Conservation (phyloP, 2,888 invertebrate genomes). For the Tipula helvola region DNA sequence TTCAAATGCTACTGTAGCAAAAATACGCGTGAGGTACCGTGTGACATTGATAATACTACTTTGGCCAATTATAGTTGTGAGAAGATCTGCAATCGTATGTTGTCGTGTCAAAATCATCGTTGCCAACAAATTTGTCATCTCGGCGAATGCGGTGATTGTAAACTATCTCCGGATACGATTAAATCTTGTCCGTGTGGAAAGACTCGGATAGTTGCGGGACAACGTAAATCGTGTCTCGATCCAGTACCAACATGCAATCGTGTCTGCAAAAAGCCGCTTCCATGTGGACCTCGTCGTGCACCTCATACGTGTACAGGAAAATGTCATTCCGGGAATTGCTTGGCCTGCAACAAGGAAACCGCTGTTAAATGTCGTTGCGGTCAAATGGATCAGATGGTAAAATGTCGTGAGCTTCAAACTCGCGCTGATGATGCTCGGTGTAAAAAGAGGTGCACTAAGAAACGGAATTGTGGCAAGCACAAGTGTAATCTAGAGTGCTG, state of each 20-base stretch:
- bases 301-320: conserved; percentile 50
- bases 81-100: conserved; percentile 43
- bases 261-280: conserved; percentile 48
- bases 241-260: conserved; percentile 70
- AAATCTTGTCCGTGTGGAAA: conserved; percentile 68
- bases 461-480: conserved; percentile 74
- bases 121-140: conserved; percentile 57
- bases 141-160: conserved; percentile 53
- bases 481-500: conserved; percentile 87
- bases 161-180: conserved; percentile 45
- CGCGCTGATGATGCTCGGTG: conserved; percentile 67
- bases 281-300: conserved; percentile 55
- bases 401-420: conserved; percentile 57
- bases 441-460: conserved; percentile 82
- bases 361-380: conserved; percentile 75
- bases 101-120: conserved; percentile 57
- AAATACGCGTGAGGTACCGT: conserved; percentile 45
- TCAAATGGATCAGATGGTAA: conserved; percentile 67
- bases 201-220: conserved; percentile 35
- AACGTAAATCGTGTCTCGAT: conserved; percentile 61
- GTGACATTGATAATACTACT: conserved; percentile 42
- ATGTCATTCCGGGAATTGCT: conserved; percentile 62
- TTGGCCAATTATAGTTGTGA: conserved; percentile 46
- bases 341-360: conserved; percentile 62
- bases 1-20: conserved; percentile 65